Base-by-base conservation (phyloP, 92 coral and sea anemone genomes). In the Meandrina meandrites region DNA sequence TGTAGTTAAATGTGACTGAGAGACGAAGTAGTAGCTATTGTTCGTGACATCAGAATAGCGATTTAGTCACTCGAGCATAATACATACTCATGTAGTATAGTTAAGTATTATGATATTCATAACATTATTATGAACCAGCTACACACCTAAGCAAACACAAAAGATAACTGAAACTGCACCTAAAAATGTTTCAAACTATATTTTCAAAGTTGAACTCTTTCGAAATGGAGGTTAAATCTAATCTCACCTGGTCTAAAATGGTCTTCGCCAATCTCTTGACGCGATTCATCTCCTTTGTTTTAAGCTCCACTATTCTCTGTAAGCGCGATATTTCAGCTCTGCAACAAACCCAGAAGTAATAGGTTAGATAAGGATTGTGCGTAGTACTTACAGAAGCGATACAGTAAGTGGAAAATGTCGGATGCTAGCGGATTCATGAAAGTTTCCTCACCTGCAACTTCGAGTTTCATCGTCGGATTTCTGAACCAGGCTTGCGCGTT, bases 181-280 rank as follows among this genome's bases (percentile, higher is more conserved):
- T 40, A 40, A 40, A n/a, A n/a, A n/a, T n/a, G n/a, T n/a, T n/a
- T n/a, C n/a, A n/a, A n/a, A n/a, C n/a, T n/a, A n/a, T n/a, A n/a
- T n/a, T n/a, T n/a, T n/a, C n/a, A n/a, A 56, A 56, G 17, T 2
- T 0, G 21, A 1, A 14, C 60, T 17, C 21, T 56, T 56, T 16
- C 60, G 6, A 16, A 56, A 56, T 16, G 21, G 22, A 27, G 31
- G 70, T 1, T 27, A 0, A 7, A 1, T 27, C 31, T 54, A 15
- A 35, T 15, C 88, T 34, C 76, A 97, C 99, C 98, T 97, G 98
- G 60, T 97, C 99, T 27, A 97, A 90, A 48, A 97, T 97, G 81
- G 92, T 95, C 81, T 93, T 97, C 27, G 99, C 99, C 69, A 97
- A 93, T 75, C 97, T 93, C 87, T 97, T 97, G 16, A 97, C 96